Base-by-base conservation (phyloP, 2,797 vertebrate genomes). In the Sebastes nivosus region DNA sequence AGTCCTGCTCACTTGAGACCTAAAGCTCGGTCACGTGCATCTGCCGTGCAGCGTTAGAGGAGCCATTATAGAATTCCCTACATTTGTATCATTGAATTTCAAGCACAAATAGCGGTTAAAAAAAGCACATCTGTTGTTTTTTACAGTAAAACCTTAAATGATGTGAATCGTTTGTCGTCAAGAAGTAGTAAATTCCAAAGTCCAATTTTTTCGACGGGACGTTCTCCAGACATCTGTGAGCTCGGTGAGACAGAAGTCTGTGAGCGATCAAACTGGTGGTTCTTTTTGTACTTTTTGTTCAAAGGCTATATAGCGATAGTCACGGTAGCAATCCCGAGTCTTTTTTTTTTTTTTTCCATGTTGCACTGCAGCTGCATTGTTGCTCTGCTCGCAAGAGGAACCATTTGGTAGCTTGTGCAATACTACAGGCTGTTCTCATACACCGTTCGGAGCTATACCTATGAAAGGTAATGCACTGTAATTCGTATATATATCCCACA, bases 1-100 rank as follows among this genome's bases (percentile, higher is more conserved):
- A 92, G 85, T 85, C 83, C 46, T 29, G 52, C 76, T 80, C 87
- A 79, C 85, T 32, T 36, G 87, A 89, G 90, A 86, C 80, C 60
- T 60, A 11, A n/a, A 65, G 79, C 42, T 71, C 32, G 1, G 57
- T 60, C 67, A 38, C 54, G 60, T 80, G 68, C 64, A 20, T 68
- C 67, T 38, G 50, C 52, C 24, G 16, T 54, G 52, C 46, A n/a
- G 9, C 18, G 10, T 65, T 75, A 46, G 57, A 67, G 38, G 22
- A 73, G 42, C 27, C 52, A 30, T 64, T 70, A 72, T 42, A 36
- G n/a, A 72, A 32, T 12, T 20, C 13, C 38, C n/a, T 11, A 38
- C 58, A 50, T 67, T 32, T 63, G 5, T 64, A 12, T 73, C 46
- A 34, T 13, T 52, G 30, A 65, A 72, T 72, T 54, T n/a, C n/a